Base-by-base conservation (phyloP, 2,888 invertebrate genomes). In the Melieria picta region DNA sequence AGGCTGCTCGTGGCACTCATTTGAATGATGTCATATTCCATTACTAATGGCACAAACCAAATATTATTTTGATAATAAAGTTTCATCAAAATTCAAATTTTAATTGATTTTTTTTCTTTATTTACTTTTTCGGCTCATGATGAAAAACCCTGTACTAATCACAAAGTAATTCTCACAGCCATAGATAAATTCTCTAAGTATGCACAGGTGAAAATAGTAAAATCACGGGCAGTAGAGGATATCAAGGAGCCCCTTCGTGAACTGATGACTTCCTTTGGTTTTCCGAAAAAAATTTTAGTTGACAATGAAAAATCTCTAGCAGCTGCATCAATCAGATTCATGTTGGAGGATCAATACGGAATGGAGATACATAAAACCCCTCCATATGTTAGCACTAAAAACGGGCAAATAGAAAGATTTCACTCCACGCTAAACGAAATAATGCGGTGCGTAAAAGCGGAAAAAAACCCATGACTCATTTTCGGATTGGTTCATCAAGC, bases 231-330 rank as follows among this genome's bases (percentile, higher is more conserved):
- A 7, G 69, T 72, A 4, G 68, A 72, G 60, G 74, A 78, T 45
- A 16, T 78, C 4, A 76, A 56, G 65, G 11, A 45, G 10, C 75
- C 75, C 0, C 45, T 74, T 3, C 42, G 70, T 4, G 65, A 77
- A 50, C 13, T 77, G 0, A 30, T 75, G 6, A 16, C 72, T 75
- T 9, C 57, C 60, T 75, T 73, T 46, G 69, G 74, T 9, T 65
- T 72, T 42, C 76, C 77, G 5, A 62, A 75, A 50, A 7, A 55
- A 47, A 43, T 77, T 4, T 71, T 77, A 5, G 71, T 74, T 42
- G 77, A 79, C 52, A 77, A 74, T 7, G 77, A 78, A 65, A 75
- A 70, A 56, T 71, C 76, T 0, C 43, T 77, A 4, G 75, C 75
- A 42, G 72, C 74, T 0, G 67, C 65, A 0, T 52, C 74, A 7